Evolutionary conservation across 2,113 vertebrate genomes (phyloP).

Genomic region (Perccottus glenii): DNA sequence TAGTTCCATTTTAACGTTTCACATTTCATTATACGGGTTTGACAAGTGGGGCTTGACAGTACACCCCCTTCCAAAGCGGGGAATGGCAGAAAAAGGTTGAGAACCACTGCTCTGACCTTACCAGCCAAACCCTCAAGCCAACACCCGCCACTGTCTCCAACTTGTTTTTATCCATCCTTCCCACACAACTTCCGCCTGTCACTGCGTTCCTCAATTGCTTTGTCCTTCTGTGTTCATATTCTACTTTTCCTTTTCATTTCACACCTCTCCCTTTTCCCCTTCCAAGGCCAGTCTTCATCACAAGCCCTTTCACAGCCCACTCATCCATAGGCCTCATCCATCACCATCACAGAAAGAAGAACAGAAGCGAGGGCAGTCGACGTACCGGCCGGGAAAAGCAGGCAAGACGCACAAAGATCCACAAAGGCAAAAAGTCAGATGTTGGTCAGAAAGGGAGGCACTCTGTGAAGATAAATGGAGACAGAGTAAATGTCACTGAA

Average conservation of each 20-base stretch:
- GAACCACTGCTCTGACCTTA: neutral
- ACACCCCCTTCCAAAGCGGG: conserved; percentile 17
- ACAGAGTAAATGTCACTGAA: conserved; percentile 3
- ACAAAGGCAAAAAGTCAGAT: conserved; percentile 49
- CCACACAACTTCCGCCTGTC: conserved; percentile 16
- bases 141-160: conserved; percentile 15
- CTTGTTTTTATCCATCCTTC: conserved; percentile 7
- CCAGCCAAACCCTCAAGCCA: conserved; percentile 35
- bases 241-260: conserved; percentile 34
- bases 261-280: conserved; percentile 44
- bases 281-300: conserved; percentile 75
- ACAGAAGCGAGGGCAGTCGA: conserved; percentile 30
- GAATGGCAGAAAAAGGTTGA: conserved; percentile 35
- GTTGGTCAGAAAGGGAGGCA: conserved; percentile 17
- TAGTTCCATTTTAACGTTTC: too few species aligned
- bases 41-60: conserved; percentile 15
- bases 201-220: conserved; percentile 19
- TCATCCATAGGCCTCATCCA: conserved; percentile 76
- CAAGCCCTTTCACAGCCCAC: conserved; percentile 57
- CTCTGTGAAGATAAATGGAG: conserved; percentile 18
- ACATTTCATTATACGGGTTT: too few species aligned
- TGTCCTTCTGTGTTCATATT: conserved; percentile 26
- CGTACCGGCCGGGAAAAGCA: conserved; percentile 28
- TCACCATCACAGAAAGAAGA: conserved; percentile 70
- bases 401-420: conserved; percentile 16